Evolutionary conservation across 1,140 invertebrate genomes (phyloP).

Genomic region (Drosophila sulfurigaster): DNA sequence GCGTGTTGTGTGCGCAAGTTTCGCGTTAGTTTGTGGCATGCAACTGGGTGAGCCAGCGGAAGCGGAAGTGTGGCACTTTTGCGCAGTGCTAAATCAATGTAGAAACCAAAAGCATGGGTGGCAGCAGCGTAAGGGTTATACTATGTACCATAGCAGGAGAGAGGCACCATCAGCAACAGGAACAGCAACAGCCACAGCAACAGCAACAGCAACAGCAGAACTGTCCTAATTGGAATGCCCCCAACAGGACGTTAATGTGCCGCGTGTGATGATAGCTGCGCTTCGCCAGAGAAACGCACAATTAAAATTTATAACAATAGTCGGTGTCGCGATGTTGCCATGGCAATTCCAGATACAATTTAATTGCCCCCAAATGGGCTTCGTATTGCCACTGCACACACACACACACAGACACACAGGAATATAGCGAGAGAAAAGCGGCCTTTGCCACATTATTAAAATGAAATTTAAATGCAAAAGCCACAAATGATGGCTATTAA

Average conservation of each 20-base stretch:
- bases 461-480: constrained; percentile 62
- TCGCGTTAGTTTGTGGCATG: constrained; percentile 61
- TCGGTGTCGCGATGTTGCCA: constrained; percentile 38
- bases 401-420: neutral
- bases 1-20: constrained; percentile 40
- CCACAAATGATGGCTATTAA: constrained; percentile 76
- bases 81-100: constrained; percentile 62
- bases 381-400: constrained; percentile 22
- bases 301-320: constrained; percentile 81
- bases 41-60: constrained; percentile 37
- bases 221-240: constrained; percentile 66
- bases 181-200: neutral
- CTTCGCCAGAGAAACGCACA: constrained; percentile 34
- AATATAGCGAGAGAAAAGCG: neutral
- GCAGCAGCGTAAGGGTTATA: constrained; percentile 2
- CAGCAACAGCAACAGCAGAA: neutral
- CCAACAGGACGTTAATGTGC: constrained; percentile 66
- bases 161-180: neutral
- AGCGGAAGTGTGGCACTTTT: constrained; percentile 60
- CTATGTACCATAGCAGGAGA: no score
- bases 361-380: constrained; percentile 68
- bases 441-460: constrained; percentile 67
- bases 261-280: constrained; percentile 47
- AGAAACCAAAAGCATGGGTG: constrained; percentile 18
- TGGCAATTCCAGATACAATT: constrained; percentile 73